Conservation (phyloP, 2,797 vertebrate genomes). For the Brachymystax lenok region DNA sequence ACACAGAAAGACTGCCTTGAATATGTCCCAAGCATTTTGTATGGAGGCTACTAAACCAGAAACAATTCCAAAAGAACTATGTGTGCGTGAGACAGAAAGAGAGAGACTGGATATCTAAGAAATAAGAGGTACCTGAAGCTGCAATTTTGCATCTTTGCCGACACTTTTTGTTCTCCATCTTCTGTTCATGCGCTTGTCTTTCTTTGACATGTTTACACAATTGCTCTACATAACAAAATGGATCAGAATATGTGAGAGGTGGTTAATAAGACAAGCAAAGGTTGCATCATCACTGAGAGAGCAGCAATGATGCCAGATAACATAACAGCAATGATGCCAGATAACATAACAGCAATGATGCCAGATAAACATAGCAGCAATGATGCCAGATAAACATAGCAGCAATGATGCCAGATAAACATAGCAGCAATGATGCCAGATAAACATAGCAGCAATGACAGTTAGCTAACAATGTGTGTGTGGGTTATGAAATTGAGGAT, state of each 20-base stretch:
- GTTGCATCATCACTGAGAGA: slow-evolving; percentile 39
- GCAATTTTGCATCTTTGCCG: slow-evolving; percentile 99
- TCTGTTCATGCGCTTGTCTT: slow-evolving; percentile 98
- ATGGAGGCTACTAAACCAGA: slow-evolving; percentile 15
- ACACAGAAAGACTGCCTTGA: neutral
- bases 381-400: no score
- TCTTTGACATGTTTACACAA: slow-evolving; percentile 99
- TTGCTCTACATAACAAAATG: slow-evolving; percentile 91
- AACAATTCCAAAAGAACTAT: slow-evolving; percentile 19
- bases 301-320: slow-evolving; percentile 22
- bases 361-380: no score
- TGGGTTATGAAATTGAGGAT: slow-evolving; percentile 60
- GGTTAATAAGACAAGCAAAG: slow-evolving; percentile 69
- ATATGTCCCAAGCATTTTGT: neutral
- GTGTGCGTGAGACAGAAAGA: slow-evolving; percentile 15
- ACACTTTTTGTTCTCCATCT: slow-evolving; percentile 99
- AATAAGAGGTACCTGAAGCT: slow-evolving; percentile 91
- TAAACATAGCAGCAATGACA: neutral
- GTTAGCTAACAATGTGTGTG: no score
- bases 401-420: no score
- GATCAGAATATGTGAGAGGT: slow-evolving; percentile 75
- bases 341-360: no score
- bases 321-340: neutral
- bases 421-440: no score
- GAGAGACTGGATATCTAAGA: slow-evolving; percentile 17